A percentile compares a stretch with the other conserved stretches of the same genome.
Conservation (phyloP, 2,797 vertebrate genomes). For the Aulostomus chinensis region DNA sequence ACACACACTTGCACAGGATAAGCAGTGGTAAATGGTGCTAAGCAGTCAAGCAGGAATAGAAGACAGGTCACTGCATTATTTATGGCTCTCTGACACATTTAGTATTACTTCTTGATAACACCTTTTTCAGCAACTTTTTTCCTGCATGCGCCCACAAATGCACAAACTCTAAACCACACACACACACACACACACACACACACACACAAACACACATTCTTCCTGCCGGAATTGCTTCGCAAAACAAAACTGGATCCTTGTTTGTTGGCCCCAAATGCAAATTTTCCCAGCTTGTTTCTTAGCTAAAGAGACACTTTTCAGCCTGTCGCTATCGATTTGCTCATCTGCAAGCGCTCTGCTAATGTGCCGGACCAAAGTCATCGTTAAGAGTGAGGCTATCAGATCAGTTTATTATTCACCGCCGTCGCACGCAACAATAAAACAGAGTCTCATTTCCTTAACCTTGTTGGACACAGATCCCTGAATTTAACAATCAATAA, state of each 20-base stretch:
- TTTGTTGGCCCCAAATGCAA: slow-evolving; percentile 58
- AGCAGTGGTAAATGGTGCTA: slow-evolving; percentile 78
- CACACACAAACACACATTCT: slow-evolving; percentile 1
- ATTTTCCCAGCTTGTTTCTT: slow-evolving; percentile 57
- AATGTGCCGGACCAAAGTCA: slow-evolving; percentile 15
- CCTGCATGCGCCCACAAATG: slow-evolving; percentile 27
- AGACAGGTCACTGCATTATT: slow-evolving; percentile 82
- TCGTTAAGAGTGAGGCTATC: slow-evolving; percentile 12
- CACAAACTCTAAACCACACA: not conserved
- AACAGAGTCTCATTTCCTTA: slow-evolving; percentile 26
- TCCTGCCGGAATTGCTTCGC: slow-evolving; percentile 7
- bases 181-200: slow-evolving; percentile 8
- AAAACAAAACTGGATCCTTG: slow-evolving; percentile 36
- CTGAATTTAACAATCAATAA: slow-evolving; percentile 24
- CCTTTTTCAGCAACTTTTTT: slow-evolving; percentile 78
- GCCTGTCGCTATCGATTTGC: slow-evolving; percentile 31
- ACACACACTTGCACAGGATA: slow-evolving; percentile 38
- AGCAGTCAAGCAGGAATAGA: slow-evolving; percentile 70
- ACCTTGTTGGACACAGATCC: slow-evolving; percentile 27
- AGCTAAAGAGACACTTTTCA: slow-evolving; percentile 41
- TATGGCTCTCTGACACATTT: slow-evolving; percentile 74
- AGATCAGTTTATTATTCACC: slow-evolving; percentile 18
- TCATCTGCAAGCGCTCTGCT: slow-evolving; percentile 25
- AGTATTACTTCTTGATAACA: slow-evolving; percentile 77
- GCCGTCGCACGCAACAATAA: no score